phyloP scores from a whole-genome alignment of 2,888 invertebrate genomes.

The Melitaea athalia region DNA sequence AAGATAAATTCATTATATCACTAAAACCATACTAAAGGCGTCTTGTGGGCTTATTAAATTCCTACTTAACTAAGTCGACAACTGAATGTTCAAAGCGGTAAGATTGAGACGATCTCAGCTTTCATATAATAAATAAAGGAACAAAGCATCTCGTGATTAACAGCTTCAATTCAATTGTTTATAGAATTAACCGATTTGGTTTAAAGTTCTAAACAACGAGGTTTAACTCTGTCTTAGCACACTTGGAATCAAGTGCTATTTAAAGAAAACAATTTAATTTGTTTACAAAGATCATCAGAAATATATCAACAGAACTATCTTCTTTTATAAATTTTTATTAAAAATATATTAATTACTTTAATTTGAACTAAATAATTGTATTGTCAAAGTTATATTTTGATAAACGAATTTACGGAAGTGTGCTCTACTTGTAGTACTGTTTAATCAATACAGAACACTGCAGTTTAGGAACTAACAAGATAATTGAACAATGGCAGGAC shows the following conservation, averaged over 20 bases:
- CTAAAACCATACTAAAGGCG: neutral
- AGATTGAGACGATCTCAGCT: neutral
- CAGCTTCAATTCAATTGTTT: neutral
- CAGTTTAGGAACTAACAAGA: neutral
- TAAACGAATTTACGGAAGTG: neutral
- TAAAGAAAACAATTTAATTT: too few relatives aligned
- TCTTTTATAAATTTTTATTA: too few relatives aligned
- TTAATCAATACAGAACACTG: neutral
- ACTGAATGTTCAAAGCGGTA: neutral
- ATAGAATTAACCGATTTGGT: neutral
- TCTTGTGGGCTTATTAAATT: too few relatives aligned
- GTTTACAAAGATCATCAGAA: too few relatives aligned
- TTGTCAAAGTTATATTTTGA: neutral
- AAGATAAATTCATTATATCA: too few relatives aligned
- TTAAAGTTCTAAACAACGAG: neutral
- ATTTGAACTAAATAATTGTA: neutral
- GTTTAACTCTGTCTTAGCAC: too few relatives aligned
- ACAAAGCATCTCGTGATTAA: neutral
- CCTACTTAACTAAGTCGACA: too few relatives aligned
- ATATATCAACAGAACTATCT: too few relatives aligned
- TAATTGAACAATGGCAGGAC: conserved; percentile 10
- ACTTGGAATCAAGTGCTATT: too few relatives aligned
- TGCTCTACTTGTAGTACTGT: neutral
- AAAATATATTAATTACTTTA: too few relatives aligned
- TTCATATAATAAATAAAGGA: neutral